Base-by-base conservation (phyloP, 35 echinoderm and acorn worm species). In the Ophiothrix spiculata region DNA sequence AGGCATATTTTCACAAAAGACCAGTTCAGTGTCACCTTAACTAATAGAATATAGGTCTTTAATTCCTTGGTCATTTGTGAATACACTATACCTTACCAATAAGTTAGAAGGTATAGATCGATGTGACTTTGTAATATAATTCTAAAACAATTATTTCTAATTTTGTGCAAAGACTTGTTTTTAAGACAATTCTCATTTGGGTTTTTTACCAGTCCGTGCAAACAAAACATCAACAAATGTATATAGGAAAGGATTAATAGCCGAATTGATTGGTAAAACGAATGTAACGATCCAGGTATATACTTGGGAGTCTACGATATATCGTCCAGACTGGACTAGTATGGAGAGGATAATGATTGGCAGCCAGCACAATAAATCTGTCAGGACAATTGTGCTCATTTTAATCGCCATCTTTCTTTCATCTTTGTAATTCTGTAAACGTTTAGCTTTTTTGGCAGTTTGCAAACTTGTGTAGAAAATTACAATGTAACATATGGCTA, bases 231-330 rank as follows among this genome's bases (percentile, higher is more conserved):
- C n/a, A n/a, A n/a, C n/a, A n/a, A n/a, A n/a, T 12, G 60, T 28
- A 69, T 69, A 69, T 69, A 69, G 29, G 29, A 69, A 69, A 25
- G 60, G 60, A 69, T 69, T 69, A 69, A 69, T n/a, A 28, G 60
- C 60, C 25, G 60, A 69, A 69, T 69, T 69, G 29, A 69, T 69
- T 12, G 60, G 60, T 28, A 69, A n/a, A 15, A 25, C 60, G 29
- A 69, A 69, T 69, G 60, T 28, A 25, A 69, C 29, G 29, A 69
- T 15, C 60, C 60, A 69, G 3, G 60, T 28, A 69, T 25, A 69
- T n/a, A 25, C 4, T 69, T 69, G 3, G 2, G 60, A 28, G 3
- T 2, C 1, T 1, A 69, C 23, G n/a, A n/a, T n/a, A 25, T 10
- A 15, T 2, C 29, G 2, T n/a, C 60, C 60, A 25, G 25, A 25